Percentiles rank a stretch among this genome's conserved stretches.
Evolutionary conservation across 1,140 invertebrate species (phyloP).

Genomic region (Phymorhynchus buccinoides): DNA sequence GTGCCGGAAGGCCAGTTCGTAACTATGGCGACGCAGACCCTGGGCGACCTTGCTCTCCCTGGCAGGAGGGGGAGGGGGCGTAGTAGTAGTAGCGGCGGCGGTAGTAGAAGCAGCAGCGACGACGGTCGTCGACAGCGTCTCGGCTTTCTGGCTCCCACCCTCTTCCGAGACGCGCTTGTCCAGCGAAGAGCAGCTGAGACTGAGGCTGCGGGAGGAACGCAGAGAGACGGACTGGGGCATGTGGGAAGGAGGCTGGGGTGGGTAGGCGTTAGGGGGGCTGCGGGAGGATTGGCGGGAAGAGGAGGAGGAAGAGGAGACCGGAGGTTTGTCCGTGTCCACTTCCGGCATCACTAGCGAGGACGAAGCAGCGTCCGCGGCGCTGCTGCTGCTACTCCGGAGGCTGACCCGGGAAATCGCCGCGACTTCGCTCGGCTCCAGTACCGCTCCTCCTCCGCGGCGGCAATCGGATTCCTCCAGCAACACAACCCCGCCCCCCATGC

Average conservation of each 20-base stretch:
- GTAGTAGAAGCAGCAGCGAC: background rate
- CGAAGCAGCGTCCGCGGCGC: background rate
- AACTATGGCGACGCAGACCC: constrained; percentile 55
- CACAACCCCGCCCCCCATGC: too few species aligned
- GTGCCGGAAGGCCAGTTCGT: constrained; percentile 61
- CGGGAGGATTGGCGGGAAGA: background rate
- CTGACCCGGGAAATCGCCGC: constrained; percentile 39
- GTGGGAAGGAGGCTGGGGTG: too few species aligned
- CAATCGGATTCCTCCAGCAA: background rate
- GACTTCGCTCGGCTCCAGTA: background rate
- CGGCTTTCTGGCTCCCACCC: constrained; percentile 31
- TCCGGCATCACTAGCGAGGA: constrained; percentile 55
- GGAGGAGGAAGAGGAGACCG: constrained; percentile 15
- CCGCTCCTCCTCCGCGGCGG: background rate
- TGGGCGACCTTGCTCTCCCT: background rate
- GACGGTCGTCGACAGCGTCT: background rate
- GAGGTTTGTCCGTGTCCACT: constrained; percentile 62
- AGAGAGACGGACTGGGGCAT: too few species aligned
- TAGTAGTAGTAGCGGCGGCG: too few species aligned
- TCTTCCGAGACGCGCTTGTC: constrained; percentile 26
- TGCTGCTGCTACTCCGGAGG: constrained; percentile 34
- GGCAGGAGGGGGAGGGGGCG: too few species aligned
- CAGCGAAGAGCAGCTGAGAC: constrained; percentile 31
- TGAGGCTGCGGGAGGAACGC: constrained; percentile 33
- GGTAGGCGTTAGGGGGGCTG: background rate